Evolutionary conservation across 2,888 invertebrate species (phyloP), one percentile per base, ranked within the genome.

Genomic region (Diarsia rubi): DNA sequence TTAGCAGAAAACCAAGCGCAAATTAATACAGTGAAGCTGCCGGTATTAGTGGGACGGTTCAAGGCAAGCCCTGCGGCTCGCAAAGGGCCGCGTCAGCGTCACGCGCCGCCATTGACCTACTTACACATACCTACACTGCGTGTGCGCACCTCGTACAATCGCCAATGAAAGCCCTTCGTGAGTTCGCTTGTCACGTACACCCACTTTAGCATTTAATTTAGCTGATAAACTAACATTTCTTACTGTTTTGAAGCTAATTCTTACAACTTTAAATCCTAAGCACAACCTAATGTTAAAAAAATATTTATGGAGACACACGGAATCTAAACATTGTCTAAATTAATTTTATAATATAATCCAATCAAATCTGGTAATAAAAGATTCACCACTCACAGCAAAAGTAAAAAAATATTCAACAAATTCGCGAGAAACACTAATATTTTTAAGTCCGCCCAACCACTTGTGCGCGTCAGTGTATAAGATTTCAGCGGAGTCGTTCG

Each of bases 61-160:
- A 96, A 96, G 96, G 96, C 95, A 90, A 94, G 94, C 95, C 95
- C 95, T 95, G 92, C 82, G 85, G 89, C 90, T 91, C 91, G 93
- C 94, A 93, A 95, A 96, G 96, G 96, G 96, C 95, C 95, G 93
- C 93, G 91, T 89, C 89, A 91, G 93, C 95, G 96, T 96, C 96
- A 96, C 96, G 95, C 94, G 93, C 91, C 93, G 94, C 94, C 96
- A 96, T 96, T 96, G 96, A 96, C 96, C 96, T 88, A 96, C 94
- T 94, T 96, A 92, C 90, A 90, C 87, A 88, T 91, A 93, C 91
- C 92, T 91, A 91, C 90, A 89, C 89, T 87, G 92, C 94, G 93
- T 92, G 94, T 90, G 95, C 95, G 93, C 94, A 92, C 89, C 81
- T 75, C 75, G 95, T 95, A 95, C 93, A 92, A 86, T 95, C 95